phyloP scores from a whole-genome alignment of 2,113 vertebrate genomes.

The Monopterus albus region DNA sequence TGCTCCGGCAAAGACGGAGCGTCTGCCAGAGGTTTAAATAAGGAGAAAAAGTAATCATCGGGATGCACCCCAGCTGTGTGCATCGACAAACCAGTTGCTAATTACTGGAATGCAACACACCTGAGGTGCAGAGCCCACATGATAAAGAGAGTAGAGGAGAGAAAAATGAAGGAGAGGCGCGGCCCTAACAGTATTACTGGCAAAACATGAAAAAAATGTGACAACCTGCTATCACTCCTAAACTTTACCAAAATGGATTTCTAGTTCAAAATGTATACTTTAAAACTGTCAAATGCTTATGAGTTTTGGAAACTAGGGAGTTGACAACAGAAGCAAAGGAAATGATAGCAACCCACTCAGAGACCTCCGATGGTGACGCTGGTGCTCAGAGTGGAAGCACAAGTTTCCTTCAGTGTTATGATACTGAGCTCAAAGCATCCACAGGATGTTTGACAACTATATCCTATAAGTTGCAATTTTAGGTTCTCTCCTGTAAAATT shows the following conservation, averaged over 20 bases:
- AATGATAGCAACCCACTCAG: not conserved
- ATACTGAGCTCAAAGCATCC: not conserved
- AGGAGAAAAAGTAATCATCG: too few relatives aligned
- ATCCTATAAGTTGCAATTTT: too few relatives aligned
- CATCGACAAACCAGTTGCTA: too few relatives aligned
- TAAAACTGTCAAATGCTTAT: not conserved
- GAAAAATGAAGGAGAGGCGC: too few relatives aligned
- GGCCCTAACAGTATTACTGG: too few relatives aligned
- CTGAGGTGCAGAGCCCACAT: too few relatives aligned
- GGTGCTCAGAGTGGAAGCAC: not conserved
- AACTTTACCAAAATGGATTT: not conserved
- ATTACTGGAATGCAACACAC: too few relatives aligned
- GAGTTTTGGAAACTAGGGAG: not conserved
- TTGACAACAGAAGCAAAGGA: not conserved
- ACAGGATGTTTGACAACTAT: not conserved
- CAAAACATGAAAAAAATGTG: not conserved
- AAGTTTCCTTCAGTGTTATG: not conserved
- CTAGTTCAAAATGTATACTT: not conserved
- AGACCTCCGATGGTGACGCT: conserved; percentile 19
- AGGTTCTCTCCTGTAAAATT: not conserved
- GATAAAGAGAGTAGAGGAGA: too few relatives aligned
- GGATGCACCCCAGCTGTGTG: too few relatives aligned
- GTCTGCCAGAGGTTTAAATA: too few relatives aligned
- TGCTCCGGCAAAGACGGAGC: too few relatives aligned
- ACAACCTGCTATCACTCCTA: not conserved